Evolutionary conservation across 2,888 invertebrate species (phyloP).

Genomic region (Pheosia tremula): DNA sequence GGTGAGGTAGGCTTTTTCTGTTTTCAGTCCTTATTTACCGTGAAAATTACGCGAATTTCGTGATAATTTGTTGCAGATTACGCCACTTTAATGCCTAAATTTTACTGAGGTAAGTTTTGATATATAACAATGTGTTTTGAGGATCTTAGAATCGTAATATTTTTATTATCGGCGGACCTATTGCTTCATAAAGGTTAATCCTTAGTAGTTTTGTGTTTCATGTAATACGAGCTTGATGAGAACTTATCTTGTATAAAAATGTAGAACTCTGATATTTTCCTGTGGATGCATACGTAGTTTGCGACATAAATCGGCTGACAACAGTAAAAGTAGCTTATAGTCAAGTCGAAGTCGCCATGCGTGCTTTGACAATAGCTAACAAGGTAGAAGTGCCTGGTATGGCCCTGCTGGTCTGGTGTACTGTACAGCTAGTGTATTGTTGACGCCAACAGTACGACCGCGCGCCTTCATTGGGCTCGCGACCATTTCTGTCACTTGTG

Average conservation of each 20-base stretch:
- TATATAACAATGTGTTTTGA: slow-evolving; percentile 11
- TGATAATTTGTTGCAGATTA: slow-evolving; percentile 65
- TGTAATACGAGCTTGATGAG: slow-evolving; percentile 4
- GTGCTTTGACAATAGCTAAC: slow-evolving; percentile 63
- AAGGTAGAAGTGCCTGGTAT: slow-evolving; percentile 16
- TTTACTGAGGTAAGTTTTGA: slow-evolving; percentile 73
- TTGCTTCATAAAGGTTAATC: slow-evolving; percentile 74
- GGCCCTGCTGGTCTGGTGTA: not conserved
- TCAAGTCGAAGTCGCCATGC: slow-evolving; percentile 66
- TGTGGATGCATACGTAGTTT: slow-evolving; percentile 6
- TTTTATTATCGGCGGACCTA: slow-evolving; percentile 72
- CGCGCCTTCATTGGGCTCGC: not conserved
- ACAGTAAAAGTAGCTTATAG: slow-evolving; percentile 33
- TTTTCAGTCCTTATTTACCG: slow-evolving; percentile 80
- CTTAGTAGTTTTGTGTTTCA: slow-evolving; percentile 27
- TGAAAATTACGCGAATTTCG: slow-evolving; percentile 74
- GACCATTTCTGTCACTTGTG: no score
- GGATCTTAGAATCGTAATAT: slow-evolving; percentile 39
- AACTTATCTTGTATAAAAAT: slow-evolving; percentile 8
- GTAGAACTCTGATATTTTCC: slow-evolving; percentile 18
- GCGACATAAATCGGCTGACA: not conserved
- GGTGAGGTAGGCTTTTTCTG: slow-evolving; percentile 84
- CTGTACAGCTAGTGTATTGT: not conserved
- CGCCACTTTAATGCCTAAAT: slow-evolving; percentile 78
- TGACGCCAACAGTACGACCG: not conserved